Percentiles rank a stretch among this genome's conserved stretches.
These are phyloP conservation scores for Caenorhabditis uteleia DNA, from an alignment of 2,888 invertebrate species.

Conservation along the genomic window DNA sequence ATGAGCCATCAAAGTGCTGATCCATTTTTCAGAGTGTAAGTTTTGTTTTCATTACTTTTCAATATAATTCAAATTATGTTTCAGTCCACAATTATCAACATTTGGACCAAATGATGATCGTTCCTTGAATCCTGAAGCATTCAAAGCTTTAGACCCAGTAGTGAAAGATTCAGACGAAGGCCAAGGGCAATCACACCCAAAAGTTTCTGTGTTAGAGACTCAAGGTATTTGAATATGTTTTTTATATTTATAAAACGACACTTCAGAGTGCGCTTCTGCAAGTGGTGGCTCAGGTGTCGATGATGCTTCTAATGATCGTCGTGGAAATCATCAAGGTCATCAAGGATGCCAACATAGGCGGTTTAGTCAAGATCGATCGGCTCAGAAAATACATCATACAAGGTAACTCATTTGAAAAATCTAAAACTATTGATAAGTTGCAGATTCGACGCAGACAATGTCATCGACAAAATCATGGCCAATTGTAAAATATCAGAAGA, in stretches of 20 bases:
- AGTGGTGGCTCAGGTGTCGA: slow-evolving; percentile 20
- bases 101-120: slow-evolving; percentile 26
- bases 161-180: slow-evolving; percentile 29
- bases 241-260: background rate
- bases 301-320: slow-evolving; percentile 13
- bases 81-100: slow-evolving; percentile 24
- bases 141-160: slow-evolving; percentile 15
- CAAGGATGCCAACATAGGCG: slow-evolving; percentile 43
- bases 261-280: slow-evolving; percentile 32
- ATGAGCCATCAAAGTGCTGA: slow-evolving; percentile 95
- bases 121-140: slow-evolving; percentile 36
- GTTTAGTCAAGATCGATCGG: slow-evolving; percentile 51
- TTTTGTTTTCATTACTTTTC: slow-evolving; percentile 55
- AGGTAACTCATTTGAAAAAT: slow-evolving; percentile 25
- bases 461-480: slow-evolving; percentile 59
- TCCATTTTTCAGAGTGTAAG: slow-evolving; percentile 96
- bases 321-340: slow-evolving; percentile 10
- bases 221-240: slow-evolving; percentile 2
- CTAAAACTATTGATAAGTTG: slow-evolving; percentile 7
- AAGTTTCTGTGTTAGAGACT: slow-evolving; percentile 10
- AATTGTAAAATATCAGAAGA: slow-evolving; percentile 41
- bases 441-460: slow-evolving; percentile 62
- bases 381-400: slow-evolving; percentile 50
- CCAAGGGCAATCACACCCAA: slow-evolving; percentile 10
- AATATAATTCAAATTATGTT: background rate